Percentiles rank a stretch among this genome's conserved stretches.
phyloP scores from a whole-genome alignment of 2,888 invertebrate species.

The Campoletis raptor region DNA sequence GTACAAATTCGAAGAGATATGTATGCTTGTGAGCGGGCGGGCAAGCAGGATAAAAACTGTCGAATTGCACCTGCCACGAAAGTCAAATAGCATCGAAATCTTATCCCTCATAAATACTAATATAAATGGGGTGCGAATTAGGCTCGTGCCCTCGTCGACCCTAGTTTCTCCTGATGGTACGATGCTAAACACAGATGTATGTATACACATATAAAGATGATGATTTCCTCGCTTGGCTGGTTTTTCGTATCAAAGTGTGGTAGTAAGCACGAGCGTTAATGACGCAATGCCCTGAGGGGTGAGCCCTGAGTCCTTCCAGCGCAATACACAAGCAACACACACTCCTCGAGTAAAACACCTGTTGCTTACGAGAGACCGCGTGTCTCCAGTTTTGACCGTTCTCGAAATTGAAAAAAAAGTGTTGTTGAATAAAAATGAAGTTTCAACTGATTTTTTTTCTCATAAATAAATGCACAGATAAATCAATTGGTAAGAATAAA shows the following conservation, averaged over 20 bases:
- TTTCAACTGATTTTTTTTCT: not conserved
- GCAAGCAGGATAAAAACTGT: not conserved
- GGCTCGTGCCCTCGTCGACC: constrained; percentile 30
- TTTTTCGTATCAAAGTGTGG: constrained; percentile 24
- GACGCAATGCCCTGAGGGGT: constrained; percentile 64
- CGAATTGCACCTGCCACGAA: constrained; percentile 38
- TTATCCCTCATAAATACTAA: constrained; percentile 8
- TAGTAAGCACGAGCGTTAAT: constrained; percentile 64
- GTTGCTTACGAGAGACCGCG: constrained; percentile 22
- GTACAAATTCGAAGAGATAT: too few relatives aligned
- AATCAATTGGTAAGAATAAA: not conserved
- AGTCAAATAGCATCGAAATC: constrained; percentile 39
- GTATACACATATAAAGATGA: constrained; percentile 3
- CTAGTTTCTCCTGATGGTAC: constrained; percentile 23
- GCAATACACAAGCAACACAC: constrained; percentile 41
- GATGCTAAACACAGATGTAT: not conserved
- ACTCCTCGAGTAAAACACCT: constrained; percentile 15
- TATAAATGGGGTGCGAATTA: constrained; percentile 50
- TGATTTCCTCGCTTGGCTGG: constrained; percentile 28
- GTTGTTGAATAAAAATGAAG: not conserved
- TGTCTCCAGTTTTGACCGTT: not conserved
- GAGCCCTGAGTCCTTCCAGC: constrained; percentile 44
- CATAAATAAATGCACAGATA: not conserved
- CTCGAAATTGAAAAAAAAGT: not conserved
- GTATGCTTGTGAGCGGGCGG: too few relatives aligned